These are phyloP conservation scores for Hippocampus comes DNA, from an alignment of 2,113 vertebrate species.

Conservation along the genomic window DNA sequence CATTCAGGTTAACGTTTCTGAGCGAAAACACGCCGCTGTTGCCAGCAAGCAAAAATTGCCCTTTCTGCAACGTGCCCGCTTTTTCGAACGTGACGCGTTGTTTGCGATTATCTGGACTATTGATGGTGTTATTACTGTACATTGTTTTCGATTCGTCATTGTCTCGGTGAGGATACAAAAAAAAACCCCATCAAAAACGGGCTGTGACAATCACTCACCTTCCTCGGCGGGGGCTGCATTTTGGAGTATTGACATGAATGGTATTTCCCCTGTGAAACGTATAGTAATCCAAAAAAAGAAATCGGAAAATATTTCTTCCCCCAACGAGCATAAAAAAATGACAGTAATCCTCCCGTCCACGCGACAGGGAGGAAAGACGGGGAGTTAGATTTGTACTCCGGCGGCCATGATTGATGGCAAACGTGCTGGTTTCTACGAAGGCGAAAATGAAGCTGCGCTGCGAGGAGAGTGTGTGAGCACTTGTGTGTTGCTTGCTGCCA, in stretches of 20 bases:
- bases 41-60: conserved; percentile 29
- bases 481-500: conserved; percentile 55
- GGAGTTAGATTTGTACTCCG: conserved; percentile 66
- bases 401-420: conserved; percentile 73
- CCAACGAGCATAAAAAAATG: neutral
- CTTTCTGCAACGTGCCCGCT: neutral
- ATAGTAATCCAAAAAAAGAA: conserved; percentile 57
- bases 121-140: neutral
- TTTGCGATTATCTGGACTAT: neutral
- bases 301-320: conserved; percentile 29
- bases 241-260: conserved; percentile 80
- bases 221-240: conserved; percentile 97
- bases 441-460: conserved; percentile 41
- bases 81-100: neutral
- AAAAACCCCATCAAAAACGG: conserved; percentile 47
- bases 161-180: conserved; percentile 31
- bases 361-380: conserved; percentile 50
- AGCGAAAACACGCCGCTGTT: conserved; percentile 52
- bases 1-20: conserved; percentile 29
- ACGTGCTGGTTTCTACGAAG: conserved; percentile 44
- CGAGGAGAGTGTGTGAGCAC: conserved; percentile 45
- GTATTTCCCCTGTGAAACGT: conserved; percentile 62
- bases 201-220: conserved; percentile 76
- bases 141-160: conserved; percentile 39
- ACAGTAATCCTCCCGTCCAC: conserved; percentile 43